Percentiles rank a stretch among this genome's conserved stretches.
phyloP scores from a whole-genome alignment of 2,113 vertebrate genomes.

The Cavia aperea region DNA sequence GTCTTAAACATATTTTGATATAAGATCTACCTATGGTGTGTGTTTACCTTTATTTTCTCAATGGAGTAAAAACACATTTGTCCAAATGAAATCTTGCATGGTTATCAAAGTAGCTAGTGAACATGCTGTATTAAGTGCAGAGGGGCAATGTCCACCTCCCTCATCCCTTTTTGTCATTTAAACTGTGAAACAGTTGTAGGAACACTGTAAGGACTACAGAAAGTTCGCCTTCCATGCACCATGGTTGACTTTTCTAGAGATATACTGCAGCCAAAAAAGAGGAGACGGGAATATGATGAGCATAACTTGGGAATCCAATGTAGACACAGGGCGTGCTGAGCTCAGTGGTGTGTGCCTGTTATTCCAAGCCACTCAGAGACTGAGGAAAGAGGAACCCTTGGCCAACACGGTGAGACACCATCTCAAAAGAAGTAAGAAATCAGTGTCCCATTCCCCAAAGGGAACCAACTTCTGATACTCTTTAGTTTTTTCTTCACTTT shows the following conservation, averaged over 20 bases:
- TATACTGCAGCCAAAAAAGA: neutral
- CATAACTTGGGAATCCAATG: neutral
- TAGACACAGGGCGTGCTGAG: neutral
- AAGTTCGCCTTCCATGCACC: neutral
- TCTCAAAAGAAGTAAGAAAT: neutral
- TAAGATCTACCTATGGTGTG: neutral
- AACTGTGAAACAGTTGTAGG: neutral
- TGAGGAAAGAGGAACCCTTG: neutral
- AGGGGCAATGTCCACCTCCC: neutral
- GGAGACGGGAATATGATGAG: neutral
- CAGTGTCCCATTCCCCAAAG: neutral
- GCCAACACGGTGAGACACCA: neutral
- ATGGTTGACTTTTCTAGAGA: neutral
- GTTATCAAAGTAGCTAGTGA: neutral
- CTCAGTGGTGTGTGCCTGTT: neutral
- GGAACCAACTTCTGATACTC: neutral
- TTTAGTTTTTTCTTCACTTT: neutral
- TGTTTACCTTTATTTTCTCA: neutral
- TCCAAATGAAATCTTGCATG: neutral
- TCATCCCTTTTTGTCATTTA: neutral
- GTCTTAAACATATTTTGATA: neutral
- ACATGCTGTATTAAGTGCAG: neutral
- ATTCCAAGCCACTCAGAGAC: neutral
- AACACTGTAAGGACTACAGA: neutral
- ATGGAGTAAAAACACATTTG: neutral